These are phyloP conservation scores for Resseliella maxima DNA, from an alignment of 2,888 invertebrate species.

Conservation along the genomic window DNA sequence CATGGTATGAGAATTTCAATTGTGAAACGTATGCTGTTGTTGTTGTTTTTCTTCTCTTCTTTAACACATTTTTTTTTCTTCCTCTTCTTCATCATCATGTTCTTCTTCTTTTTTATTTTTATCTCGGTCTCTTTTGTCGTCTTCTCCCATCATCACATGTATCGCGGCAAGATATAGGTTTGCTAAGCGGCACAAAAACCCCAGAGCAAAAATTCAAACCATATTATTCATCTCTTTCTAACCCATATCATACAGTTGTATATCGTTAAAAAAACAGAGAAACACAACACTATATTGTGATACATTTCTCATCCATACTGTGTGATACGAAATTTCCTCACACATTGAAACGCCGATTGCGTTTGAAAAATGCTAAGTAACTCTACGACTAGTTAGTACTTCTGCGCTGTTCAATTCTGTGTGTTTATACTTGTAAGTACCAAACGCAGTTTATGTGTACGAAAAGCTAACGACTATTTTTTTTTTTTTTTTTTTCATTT, in stretches of 20 bases:
- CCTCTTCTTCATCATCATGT: no score
- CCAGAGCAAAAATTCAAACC: not conserved
- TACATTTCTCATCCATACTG: not conserved
- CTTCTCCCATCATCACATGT: not conserved
- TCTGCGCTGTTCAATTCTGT: slow-evolving; percentile 55
- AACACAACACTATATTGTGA: not conserved
- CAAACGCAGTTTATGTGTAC: slow-evolving; percentile 42
- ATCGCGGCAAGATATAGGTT: slow-evolving; percentile 23
- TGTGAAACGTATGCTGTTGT: not conserved
- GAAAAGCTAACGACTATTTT: slow-evolving; percentile 12
- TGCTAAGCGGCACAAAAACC: not conserved
- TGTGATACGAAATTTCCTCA: not conserved
- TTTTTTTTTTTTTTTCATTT: not conserved
- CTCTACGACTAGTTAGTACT: slow-evolving; percentile 51
- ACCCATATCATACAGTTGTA: not conserved
- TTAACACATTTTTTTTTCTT: no score
- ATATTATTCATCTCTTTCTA: not conserved
- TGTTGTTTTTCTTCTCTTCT: no score
- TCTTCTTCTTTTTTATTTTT: not conserved
- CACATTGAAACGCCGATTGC: slow-evolving; percentile 11
- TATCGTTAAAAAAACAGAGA: not conserved
- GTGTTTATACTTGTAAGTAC: slow-evolving; percentile 53
- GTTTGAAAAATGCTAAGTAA: slow-evolving; percentile 51
- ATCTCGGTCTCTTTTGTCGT: not conserved
- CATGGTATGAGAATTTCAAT: not conserved